Base-by-base conservation (phyloP, 1,140 invertebrate species). In the Drosophila yakuba region DNA sequence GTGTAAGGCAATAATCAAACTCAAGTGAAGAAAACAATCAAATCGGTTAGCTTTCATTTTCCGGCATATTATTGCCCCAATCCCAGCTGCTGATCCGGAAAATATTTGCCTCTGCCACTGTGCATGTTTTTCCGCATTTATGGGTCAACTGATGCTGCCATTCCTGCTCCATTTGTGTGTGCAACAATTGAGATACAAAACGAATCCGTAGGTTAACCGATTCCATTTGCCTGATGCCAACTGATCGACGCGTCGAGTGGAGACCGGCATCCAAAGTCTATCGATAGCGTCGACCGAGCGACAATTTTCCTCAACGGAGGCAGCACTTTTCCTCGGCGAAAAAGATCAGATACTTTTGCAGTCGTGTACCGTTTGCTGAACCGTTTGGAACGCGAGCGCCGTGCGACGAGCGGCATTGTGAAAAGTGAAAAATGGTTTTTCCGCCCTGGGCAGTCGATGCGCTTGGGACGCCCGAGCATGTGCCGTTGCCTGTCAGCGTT, bases 291-390 rank as follows among this genome's bases (percentile, higher is more conserved):
- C 51, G 35, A 41, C 63, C 51, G 57, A 50, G 78, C 78, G 83
- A 88, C 83, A 86, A 72, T 71, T 82, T 73, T 78, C 54, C 71
- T 35, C 32, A 7, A 7, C 56, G 58, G 23, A 20, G 20, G 20
- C 20, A 20, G 39, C 48, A 45, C 32, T 67, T 67, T 63, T 67
- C 64, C 47, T 32, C 38, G 14, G 11, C 20, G 39, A 50, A 55
- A 55, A 50, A 39, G 44, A 60, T 58, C 78, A 51, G 68, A 23
- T 50, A 43, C 45, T 43, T 52, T 17, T 59, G 80, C 84, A 89
- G 84, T 89, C 84, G 77, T 74, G 80, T 78, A 89, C 82, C 76
- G 77, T 80, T 55, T 78, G 64, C 74, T 74, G 80, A 66, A 80
- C 55, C 66, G 84, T 60, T 74, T 80, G 74, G 80, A 84, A 71